Evolutionary conservation across 2,113 vertebrate genomes (phyloP), one percentile per base, ranked within the genome.

Genomic region (Pedetes capensis): DNA sequence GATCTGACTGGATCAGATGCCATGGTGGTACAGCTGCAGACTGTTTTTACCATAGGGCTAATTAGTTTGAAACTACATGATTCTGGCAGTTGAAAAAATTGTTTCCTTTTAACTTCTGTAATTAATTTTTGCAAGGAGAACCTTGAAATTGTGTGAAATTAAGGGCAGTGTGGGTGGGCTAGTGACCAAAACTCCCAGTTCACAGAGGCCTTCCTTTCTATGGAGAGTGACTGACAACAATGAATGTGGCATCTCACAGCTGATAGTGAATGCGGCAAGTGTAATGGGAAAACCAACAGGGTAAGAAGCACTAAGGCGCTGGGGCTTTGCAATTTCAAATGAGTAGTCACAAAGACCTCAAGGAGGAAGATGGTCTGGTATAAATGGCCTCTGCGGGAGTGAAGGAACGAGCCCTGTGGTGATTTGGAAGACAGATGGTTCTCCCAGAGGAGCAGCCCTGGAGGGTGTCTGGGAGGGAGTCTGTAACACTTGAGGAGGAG

Each of bases 1-100:
- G n/a, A n/a, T n/a, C n/a, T n/a, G n/a, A n/a, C n/a, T n/a, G n/a
- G n/a, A n/a, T n/a, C n/a, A n/a, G n/a, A n/a, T n/a, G n/a, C n/a
- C n/a, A n/a, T n/a, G n/a, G n/a, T n/a, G n/a, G n/a, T n/a, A n/a
- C n/a, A n/a, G n/a, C n/a, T n/a, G n/a, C n/a, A n/a, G n/a, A n/a
- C n/a, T n/a, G 13, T 87, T 80, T 79, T 76, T 72, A 91, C 1
- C 39, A 90, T 5, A 92, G 29, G 57, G 74, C 37, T 83, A 92
- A 83, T 59, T 88, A 71, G 87, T 92, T 49, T 63, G 59, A 95
- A 95, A 55, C 17, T 8, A 84, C 5, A 96, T 18, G 68, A 59
- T 66, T 95, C 42, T 75, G 32, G 20, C 93, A 96, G 88, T 68
- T 78, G 29, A 85, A 86, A 89, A 85, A 69, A 57, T 44, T 34